Base-by-base conservation (phyloP, 2,113 vertebrate genomes). In the Gavialis gangeticus region DNA sequence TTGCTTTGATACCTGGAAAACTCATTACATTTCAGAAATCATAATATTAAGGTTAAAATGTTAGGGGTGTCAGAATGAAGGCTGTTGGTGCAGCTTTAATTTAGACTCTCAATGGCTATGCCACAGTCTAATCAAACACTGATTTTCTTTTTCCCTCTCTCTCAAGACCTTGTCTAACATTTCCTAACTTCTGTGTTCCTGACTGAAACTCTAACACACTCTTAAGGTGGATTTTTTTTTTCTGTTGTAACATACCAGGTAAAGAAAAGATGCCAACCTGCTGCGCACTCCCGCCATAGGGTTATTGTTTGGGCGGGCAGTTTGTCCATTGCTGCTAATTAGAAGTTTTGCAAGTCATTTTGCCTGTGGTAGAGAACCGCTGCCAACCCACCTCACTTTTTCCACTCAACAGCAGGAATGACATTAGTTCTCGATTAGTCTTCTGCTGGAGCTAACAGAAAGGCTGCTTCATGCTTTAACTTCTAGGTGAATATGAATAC, bases 31-130 rank as follows among this genome's bases (percentile, higher is more conserved):
- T 25, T 63, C 62, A 10, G 24, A 4, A 63, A 19, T 9, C 9
- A 46, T 46, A 11, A 24, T 34, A 2, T 34, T 15, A 1, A 2
- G 56, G 6, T 13, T 58, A n/a, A 27, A 58, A 67, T 15, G 79
- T 79, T 59, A 21, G 85, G 15, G 25, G 64, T 71, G 10, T 57
- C 69, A 71, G 54, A 75, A 28, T 4, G 69, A 79, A 58, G 34
- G 5, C 1, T 18, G 64, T 17, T 27, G n/a, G n/a, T 1, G 6
- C 11, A 75, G 69, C 59, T 10, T 30, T 37, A 11, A 27, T 10
- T 5, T 64, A 18, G 58, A 2, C 63, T 1, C 0, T 1, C 67
- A n/a, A 18, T 14, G 28, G n/a, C 30, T 25, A 6, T 25, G 37
- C 27, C 2, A n/a, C 30, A 12, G 30, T 75, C 30, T 85, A 22